Conservation (phyloP, 2,797 vertebrate species). For the Phaenicophaeus curvirostris region DNA sequence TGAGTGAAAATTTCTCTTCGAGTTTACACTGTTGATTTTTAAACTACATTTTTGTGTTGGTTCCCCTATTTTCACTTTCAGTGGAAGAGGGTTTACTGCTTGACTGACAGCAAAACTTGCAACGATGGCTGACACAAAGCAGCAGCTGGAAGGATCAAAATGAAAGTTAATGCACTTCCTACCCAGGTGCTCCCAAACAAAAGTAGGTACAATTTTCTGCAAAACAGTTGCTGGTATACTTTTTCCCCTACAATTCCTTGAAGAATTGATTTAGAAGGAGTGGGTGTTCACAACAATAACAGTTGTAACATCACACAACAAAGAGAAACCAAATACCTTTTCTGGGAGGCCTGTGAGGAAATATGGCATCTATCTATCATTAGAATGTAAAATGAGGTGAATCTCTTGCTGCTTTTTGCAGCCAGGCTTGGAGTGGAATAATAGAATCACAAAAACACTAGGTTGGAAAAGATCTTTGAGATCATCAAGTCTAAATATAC, state of each 20-base stretch:
- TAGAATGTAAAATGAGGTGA: background rate
- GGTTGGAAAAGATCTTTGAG: too few relatives aligned
- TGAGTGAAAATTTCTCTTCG: background rate
- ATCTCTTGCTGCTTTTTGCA: background rate
- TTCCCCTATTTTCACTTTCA: background rate
- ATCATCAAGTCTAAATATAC: too few relatives aligned
- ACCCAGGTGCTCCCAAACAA: background rate
- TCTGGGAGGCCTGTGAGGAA: background rate
- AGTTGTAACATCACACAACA: background rate
- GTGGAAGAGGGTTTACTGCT: background rate
- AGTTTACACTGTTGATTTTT: background rate
- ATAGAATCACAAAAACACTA: too few relatives aligned
- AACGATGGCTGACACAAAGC: background rate
- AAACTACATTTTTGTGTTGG: background rate
- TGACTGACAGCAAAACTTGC: background rate
- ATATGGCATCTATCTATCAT: background rate
- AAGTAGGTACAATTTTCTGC: background rate
- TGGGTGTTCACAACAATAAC: background rate
- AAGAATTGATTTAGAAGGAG: background rate
- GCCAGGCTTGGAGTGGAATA: background rate
- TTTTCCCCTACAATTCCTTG: background rate
- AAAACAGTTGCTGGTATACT: accelerated
- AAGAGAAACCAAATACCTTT: background rate
- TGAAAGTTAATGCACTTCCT: background rate
- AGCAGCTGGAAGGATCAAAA: background rate